Conservation (phyloP, 2,113 vertebrate genomes). For the Lethenteron camtschaticum region DNA sequence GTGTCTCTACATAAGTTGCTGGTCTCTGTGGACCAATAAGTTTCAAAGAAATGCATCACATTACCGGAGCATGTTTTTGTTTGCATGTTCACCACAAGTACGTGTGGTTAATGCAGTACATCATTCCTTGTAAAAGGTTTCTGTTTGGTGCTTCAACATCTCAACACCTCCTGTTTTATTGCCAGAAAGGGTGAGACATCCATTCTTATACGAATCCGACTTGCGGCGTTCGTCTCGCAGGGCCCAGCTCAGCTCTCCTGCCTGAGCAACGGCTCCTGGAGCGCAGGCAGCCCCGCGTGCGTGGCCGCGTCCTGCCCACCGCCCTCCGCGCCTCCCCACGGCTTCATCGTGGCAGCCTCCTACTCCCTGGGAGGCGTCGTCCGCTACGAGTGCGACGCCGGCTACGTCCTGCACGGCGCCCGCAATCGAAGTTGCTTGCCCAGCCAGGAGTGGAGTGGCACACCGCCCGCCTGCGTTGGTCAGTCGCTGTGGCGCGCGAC, state of each 20-base stretch:
- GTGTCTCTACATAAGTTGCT: too few relatives aligned
- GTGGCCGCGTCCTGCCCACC: conserved; percentile 30
- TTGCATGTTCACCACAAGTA: too few relatives aligned
- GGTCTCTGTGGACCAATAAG: too few relatives aligned
- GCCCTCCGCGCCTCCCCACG: conserved; percentile 27
- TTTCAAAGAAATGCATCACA: too few relatives aligned
- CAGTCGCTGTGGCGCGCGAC: too few relatives aligned
- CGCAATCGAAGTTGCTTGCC: conserved; percentile 41
- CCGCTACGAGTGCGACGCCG: conserved; percentile 48
- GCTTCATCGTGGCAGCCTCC: conserved; percentile 11
- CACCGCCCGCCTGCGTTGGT: conserved; percentile 29
- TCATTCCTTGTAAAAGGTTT: too few relatives aligned
- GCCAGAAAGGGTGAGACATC: too few relatives aligned
- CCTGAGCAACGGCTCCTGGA: conserved; percentile 60
- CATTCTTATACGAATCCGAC: too few relatives aligned
- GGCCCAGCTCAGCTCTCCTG: conserved; percentile 36
- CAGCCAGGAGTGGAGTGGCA: conserved; percentile 50
- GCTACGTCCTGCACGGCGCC: conserved; percentile 48
- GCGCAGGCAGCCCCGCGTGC: conserved; percentile 32
- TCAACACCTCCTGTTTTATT: too few relatives aligned
- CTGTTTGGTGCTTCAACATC: too few relatives aligned
- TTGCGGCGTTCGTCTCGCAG: conserved; percentile 35
- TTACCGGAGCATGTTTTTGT: too few relatives aligned
- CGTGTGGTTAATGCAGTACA: too few relatives aligned
- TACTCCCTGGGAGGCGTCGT: conserved; percentile 23